Base-by-base conservation (phyloP, 2,888 invertebrate genomes). In the Phortica magna region DNA sequence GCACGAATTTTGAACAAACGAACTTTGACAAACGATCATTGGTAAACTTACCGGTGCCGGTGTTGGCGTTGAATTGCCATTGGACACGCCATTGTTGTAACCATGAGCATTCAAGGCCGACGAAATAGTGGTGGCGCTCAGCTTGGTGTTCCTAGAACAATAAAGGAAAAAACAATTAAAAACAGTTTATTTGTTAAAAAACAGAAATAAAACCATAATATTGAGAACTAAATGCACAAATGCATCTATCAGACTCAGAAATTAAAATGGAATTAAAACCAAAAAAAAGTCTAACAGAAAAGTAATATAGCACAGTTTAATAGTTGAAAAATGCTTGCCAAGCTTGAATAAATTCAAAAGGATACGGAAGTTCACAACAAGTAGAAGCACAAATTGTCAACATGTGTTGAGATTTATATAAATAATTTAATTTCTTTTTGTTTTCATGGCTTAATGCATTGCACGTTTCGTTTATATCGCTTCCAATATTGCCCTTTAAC, bases 101-200 rank as follows among this genome's bases (percentile, higher is more conserved):
- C 91, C 91, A 73, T 93, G 93, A 77, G 91, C 91, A 79, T 93
- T 93, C 82, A 96, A 93, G 76, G 96, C 96, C 77, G 96, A 94
- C 77, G 96, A 95, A 88, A 96, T 96, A 72, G 95, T 94, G 89
- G 94, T 95, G 80, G 94, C 94, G 80, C 96, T 96, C 85, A 95
- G 93, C 90, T 95, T 95, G 82, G 94, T 93, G 88, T 95, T 95
- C 79, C 96, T 95, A 88, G 31, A 91, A 91, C 7, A 12, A 31
- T 22, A 70, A n/a, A 48, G 1, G 22, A 17, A 67, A 1, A 43
- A 42, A 2, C n/a, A 43, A 41, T 67, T 42, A 42, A 42, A 1
- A 41, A 17, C n/a, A n/a, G n/a, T n/a, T n/a, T n/a, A n/a, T n/a
- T n/a, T n/a, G 17, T 42, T 22, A 12, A 22, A 17, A 19, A 22